Base-by-base conservation (phyloP, 2,888 invertebrate species). In the Scaeva pyrastri region DNA sequence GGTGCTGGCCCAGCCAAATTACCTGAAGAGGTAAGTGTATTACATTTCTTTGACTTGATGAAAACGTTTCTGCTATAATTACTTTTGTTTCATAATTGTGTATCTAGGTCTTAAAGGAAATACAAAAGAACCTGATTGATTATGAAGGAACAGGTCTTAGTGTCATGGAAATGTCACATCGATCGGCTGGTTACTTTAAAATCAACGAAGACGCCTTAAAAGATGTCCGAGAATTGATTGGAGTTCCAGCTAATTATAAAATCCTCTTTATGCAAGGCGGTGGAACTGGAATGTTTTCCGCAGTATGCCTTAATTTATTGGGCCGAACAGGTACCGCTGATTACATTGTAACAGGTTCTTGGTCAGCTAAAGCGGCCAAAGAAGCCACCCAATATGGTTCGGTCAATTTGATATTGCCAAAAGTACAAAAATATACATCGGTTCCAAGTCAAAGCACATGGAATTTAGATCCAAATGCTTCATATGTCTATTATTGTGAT, bases 1-100 rank as follows among this genome's bases (percentile, higher is more conserved):
- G 98, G 98, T 58, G 97, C 98, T 72, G 99, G 99, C 45, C 99
- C 99, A 71, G 97, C 98, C 10, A 98, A 98, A 93, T 93, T 99
- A 88, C 98, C 99, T 0, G 94, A 95, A 93, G 96, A 97, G 94
- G 98, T 98, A 93, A 93, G 94, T 3, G 16, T 6, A 23, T 7
- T 19, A 19, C 12, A 26, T 26, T 26, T 26, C 6, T 26, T 26
- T 26, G 8, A 16, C 16, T 45, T 10, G 2, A 16, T 5, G 2
- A 19, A 19, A 19, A 3, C 0, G 5, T 50, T 50, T 50, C 0
- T n/a, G n/a, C n/a, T n/a, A n/a, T n/a, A n/a, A n/a, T n/a, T n/a
- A 12, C 12, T 6, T 39, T 12, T 52, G 7, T 50, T 52, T 52
- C 11, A 39, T 11, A 39, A 11, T 39, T 26, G 3, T 26, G n/a